Conservation (phyloP, 2,797 vertebrate genomes). For the Phrynocephalus forsythii region DNA sequence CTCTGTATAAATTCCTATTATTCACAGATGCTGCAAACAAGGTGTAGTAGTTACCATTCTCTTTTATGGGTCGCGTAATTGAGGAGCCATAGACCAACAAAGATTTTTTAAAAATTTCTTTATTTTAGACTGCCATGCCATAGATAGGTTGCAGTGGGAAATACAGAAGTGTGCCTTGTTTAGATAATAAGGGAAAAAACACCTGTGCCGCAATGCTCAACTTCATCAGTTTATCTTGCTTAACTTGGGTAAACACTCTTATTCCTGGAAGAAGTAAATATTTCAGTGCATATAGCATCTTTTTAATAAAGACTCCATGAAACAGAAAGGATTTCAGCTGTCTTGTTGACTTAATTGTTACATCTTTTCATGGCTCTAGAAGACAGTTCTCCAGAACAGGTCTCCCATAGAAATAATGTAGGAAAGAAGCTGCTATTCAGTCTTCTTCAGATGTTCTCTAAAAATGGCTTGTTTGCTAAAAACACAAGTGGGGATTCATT, state of each 20-base stretch:
- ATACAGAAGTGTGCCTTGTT: background rate
- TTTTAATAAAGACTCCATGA: background rate
- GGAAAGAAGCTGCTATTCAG: conserved; percentile 15
- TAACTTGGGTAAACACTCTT: background rate
- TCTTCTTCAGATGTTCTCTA: conserved; percentile 17
- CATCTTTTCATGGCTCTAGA: conserved; percentile 21
- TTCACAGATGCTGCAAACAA: conserved; percentile 31
- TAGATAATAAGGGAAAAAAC: conserved; percentile 18
- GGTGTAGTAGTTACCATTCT: background rate
- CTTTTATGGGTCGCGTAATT: background rate
- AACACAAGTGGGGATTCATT: background rate
- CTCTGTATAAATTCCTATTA: conserved; percentile 27
- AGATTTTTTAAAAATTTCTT: background rate
- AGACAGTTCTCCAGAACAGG: conserved; percentile 15
- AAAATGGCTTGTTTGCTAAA: conserved; percentile 13
- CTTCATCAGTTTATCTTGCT: conserved; percentile 3
- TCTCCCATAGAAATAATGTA: conserved; percentile 26
- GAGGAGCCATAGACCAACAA: fast-evolving
- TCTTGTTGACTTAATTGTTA: conserved; percentile 3
- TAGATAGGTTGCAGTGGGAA: background rate
- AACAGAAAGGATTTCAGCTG: conserved; percentile 1
- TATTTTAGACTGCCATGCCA: background rate
- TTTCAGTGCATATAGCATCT: conserved; percentile 21
- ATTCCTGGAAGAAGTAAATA: background rate
- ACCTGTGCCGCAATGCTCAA: background rate